Conservation (phyloP, 2,888 invertebrate species). For the Protula sp. region DNA sequence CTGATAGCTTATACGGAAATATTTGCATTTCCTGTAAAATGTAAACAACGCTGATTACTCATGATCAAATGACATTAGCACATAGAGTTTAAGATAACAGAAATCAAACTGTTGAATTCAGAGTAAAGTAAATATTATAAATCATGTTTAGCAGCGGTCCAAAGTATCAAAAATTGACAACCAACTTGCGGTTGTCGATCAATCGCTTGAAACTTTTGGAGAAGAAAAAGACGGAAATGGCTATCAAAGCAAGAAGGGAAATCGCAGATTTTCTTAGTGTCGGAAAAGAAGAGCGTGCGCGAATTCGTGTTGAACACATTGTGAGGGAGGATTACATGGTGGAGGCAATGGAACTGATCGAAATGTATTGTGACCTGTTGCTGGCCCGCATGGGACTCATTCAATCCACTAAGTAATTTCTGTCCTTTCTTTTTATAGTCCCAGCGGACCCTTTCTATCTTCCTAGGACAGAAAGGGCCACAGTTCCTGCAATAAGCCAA, state of each 20-base stretch:
- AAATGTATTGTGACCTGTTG: constrained; percentile 95
- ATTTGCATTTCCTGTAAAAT: too few relatives aligned
- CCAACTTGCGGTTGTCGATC: constrained; percentile 78
- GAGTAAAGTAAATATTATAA: not conserved
- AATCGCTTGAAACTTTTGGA: constrained; percentile 85
- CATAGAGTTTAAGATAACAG: not conserved
- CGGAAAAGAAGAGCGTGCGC: constrained; percentile 62
- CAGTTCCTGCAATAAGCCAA: too few relatives aligned
- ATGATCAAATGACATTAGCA: not conserved
- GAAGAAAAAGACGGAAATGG: constrained; percentile 85
- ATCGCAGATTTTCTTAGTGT: constrained; percentile 75
- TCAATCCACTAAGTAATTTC: constrained; percentile 46
- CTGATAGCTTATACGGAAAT: too few relatives aligned
- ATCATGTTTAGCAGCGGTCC: constrained; percentile 23
- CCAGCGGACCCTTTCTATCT: too few relatives aligned
- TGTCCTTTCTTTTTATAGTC: too few relatives aligned
- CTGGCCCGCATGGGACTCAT: constrained; percentile 90
- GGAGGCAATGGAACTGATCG: constrained; percentile 95
- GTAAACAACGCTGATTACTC: too few relatives aligned
- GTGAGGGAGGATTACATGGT: constrained; percentile 96
- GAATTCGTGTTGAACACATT: constrained; percentile 86
- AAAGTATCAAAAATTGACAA: constrained; percentile 72
- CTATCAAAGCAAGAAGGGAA: constrained; percentile 89
- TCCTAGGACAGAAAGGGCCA: too few relatives aligned
- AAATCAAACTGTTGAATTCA: not conserved